A percentile compares a stretch with the other conserved stretches of the same genome.
Evolutionary conservation across 2,888 invertebrate genomes (phyloP).

Genomic region (Mactromeris polynyma): DNA sequence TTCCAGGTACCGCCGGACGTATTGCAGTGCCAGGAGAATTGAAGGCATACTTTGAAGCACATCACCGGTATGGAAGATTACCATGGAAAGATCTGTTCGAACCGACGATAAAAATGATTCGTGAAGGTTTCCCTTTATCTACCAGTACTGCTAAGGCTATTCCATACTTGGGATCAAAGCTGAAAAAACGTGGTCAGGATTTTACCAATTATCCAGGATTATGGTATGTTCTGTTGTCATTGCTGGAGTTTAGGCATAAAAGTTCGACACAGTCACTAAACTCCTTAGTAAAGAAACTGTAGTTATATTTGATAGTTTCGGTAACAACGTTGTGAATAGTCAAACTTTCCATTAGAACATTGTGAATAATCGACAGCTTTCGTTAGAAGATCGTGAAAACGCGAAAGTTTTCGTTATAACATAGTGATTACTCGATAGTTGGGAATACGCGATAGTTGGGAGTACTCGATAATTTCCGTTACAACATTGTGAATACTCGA

Average conservation of each 20-base stretch:
- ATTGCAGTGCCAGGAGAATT: slow-evolving; percentile 97
- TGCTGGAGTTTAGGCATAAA: neutral
- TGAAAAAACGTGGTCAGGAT: neutral
- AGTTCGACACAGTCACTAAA: neutral
- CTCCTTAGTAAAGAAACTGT: neutral
- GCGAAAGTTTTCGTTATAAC: too few relatives aligned
- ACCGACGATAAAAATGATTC: slow-evolving; percentile 93
- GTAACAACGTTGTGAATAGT: neutral
- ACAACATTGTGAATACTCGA: too few relatives aligned
- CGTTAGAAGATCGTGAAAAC: too few relatives aligned
- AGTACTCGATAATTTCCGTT: too few relatives aligned
- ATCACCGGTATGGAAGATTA: slow-evolving; percentile 92
- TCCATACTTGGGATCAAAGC: neutral
- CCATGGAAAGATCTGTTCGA: slow-evolving; percentile 93
- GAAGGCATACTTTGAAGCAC: slow-evolving; percentile 93
- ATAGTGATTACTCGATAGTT: too few relatives aligned
- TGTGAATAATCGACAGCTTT: too few relatives aligned
- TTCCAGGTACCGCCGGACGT: slow-evolving; percentile 88
- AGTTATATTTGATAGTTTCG: neutral
- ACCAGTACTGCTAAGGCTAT: slow-evolving; percentile 73
- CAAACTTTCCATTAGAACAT: too few relatives aligned
- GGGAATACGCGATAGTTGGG: too few relatives aligned
- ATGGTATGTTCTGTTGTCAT: slow-evolving; percentile 41
- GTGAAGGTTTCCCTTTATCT: slow-evolving; percentile 89
- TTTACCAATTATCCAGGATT: slow-evolving; percentile 45